These are phyloP conservation scores for Paradoxurus hermaphroditus DNA, from an alignment of 2,113 vertebrate species.

Conservation along the genomic window DNA sequence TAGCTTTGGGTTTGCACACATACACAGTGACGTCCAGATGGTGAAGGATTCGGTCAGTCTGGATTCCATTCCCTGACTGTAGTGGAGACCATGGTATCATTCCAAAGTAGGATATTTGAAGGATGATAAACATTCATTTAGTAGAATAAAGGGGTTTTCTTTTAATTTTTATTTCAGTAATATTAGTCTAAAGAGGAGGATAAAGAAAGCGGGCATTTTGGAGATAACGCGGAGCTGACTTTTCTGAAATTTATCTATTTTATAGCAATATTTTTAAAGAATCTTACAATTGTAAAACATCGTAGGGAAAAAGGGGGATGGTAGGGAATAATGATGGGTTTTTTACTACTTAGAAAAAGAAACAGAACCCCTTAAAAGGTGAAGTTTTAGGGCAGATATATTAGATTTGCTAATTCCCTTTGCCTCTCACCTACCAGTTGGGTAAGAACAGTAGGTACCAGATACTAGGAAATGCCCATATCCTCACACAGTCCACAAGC, in stretches of 20 bases:
- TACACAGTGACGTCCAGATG: background rate
- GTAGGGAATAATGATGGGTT: background rate
- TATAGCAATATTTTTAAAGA: background rate
- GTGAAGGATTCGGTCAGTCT: background rate
- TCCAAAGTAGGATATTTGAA: background rate
- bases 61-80: background rate
- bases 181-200: background rate
- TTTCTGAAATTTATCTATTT: background rate
- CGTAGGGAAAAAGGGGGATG: background rate
- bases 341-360: constrained; percentile 17
- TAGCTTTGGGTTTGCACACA: background rate
- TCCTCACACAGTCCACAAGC: background rate
- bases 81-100: background rate
- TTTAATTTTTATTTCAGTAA: background rate
- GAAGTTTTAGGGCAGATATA: background rate
- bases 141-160: background rate
- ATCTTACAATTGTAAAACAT: background rate
- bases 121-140: background rate
- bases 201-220: background rate
- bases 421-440: background rate
- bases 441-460: background rate
- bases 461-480: background rate
- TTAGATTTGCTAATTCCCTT: background rate
- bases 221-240: background rate
- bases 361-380: background rate